Evolutionary conservation across 2,888 invertebrate species (phyloP).

Genomic region (Hirtodrosophila histrioides): DNA sequence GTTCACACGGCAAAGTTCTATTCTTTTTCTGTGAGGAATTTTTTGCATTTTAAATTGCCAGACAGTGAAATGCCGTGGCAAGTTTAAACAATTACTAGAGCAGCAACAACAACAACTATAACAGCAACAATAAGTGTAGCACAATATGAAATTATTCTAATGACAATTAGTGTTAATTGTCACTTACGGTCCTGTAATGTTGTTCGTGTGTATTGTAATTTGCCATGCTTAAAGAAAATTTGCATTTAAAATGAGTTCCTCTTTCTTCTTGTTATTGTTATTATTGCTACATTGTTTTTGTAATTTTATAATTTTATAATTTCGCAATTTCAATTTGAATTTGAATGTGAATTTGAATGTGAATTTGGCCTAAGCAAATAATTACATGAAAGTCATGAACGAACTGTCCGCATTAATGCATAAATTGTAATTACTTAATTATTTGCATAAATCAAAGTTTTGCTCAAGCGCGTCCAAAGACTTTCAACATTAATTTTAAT

Average conservation of each 20-base stretch:
- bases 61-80: conserved; percentile 70
- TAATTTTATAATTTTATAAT: conserved; percentile 38
- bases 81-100: conserved; percentile 73
- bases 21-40: conserved; percentile 9
- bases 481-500: conserved; percentile 45
- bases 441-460: conserved; percentile 74
- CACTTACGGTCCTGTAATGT: conserved; percentile 66
- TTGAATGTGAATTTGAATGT: conserved; percentile 39
- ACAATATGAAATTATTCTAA: conserved; percentile 79
- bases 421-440: conserved; percentile 75
- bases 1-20: conserved; percentile 56
- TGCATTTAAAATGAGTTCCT: conserved; percentile 73
- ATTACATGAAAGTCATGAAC: conserved; percentile 54
- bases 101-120: conserved; percentile 34
- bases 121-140: conserved; percentile 25
- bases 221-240: conserved; percentile 63
- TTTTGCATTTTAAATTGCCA: conserved; percentile 71
- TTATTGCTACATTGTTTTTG: conserved; percentile 15
- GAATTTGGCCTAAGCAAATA: conserved; percentile 59
- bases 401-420: conserved; percentile 58
- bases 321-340: conserved; percentile 44
- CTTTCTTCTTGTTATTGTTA: conserved; percentile 20
- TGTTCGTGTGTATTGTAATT: conserved; percentile 64
- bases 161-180: conserved; percentile 80
- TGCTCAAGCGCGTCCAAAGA: conserved; percentile 10